Conservation (phyloP, 2,888 invertebrate species). For the Patella pellucida region DNA sequence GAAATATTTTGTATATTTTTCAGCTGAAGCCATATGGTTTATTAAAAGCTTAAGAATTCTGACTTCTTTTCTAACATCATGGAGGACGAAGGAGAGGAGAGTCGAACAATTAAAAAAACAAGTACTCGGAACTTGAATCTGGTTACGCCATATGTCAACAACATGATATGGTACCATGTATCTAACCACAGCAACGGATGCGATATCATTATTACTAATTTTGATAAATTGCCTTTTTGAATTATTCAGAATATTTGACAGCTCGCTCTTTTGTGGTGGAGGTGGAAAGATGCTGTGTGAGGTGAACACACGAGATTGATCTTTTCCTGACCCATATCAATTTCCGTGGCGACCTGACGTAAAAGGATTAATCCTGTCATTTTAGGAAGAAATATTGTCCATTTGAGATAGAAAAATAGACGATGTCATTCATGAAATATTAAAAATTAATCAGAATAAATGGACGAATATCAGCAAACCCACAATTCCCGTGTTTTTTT, state of each 20-base stretch:
- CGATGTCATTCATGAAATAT: constrained; percentile 6
- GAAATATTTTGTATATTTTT: no score
- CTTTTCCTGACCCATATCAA: constrained; percentile 9
- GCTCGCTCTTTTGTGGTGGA: constrained; percentile 10
- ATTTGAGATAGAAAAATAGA: constrained; percentile 5
- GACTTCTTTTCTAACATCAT: no score
- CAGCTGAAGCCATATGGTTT: no score
- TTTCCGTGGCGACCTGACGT: constrained; percentile 10
- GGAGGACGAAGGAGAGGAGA: no score
- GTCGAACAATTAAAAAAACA: no score
- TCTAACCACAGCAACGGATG: background rate
- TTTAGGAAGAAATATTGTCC: constrained; percentile 9
- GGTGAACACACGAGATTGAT: constrained; percentile 9
- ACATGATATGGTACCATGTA: background rate
- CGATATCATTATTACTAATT: background rate
- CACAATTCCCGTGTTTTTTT: no score
- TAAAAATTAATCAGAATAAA: constrained; percentile 11
- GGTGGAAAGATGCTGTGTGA: constrained; percentile 7
- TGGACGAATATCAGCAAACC: background rate
- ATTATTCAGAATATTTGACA: constrained; percentile 10
- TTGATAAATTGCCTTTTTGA: constrained; percentile 10
- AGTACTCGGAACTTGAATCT: no score
- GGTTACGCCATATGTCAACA: background rate
- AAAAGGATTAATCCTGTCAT: constrained; percentile 5
- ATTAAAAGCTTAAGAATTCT: no score